Base-by-base conservation (phyloP, 2,113 vertebrate genomes). In the Vidua chalybeata region DNA sequence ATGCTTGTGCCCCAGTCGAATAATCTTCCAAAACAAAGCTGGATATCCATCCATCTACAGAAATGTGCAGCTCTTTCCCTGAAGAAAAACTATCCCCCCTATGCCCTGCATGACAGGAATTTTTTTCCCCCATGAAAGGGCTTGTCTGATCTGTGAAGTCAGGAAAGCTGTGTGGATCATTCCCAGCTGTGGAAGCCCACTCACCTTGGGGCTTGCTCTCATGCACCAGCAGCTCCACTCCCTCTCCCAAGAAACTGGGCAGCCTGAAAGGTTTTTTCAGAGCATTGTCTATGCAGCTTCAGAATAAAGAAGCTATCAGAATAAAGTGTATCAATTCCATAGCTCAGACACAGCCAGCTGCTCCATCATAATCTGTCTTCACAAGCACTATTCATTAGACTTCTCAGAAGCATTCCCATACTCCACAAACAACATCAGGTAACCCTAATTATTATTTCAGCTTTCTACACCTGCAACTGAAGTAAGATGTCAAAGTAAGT, bases 51-150 rank as follows among this genome's bases (percentile, higher is more conserved):
- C 31, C 49, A 73, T 8, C 63, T 31, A 28, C 41, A 87, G 37
- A 82, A 84, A 79, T 4, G 8, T 20, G 13, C 24, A 56, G 15
- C n/a, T 62, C 39, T 14, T 76, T 74, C 37, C 31, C 19, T 69
- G 77, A 68, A 68, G 39, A 39, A 79, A 64, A 82, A n/a, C 18
- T n/a, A 35, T n/a, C 3, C 7, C 10, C 8, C 0, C 16, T 11
- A 39, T 22, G 18, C 3, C 33, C 28, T 59, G 15, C 21, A 17
- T 10, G 55, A 56, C 19, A 26, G 64, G 28, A 39, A 6, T 31
- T 0, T 5, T 35, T n/a, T 4, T 0, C 0, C 9, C 15, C 15
- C 12, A 15, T 4, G 28, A 10, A 74, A 84, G 4, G 10, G 8
- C 6, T 72, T 87, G 30, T 23, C 31, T 66, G 30, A 41, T 41